Percentiles rank a stretch among this genome's conserved stretches.
phyloP scores from a whole-genome alignment of 2,797 vertebrate genomes.

The Phyllotis vaccarum region DNA sequence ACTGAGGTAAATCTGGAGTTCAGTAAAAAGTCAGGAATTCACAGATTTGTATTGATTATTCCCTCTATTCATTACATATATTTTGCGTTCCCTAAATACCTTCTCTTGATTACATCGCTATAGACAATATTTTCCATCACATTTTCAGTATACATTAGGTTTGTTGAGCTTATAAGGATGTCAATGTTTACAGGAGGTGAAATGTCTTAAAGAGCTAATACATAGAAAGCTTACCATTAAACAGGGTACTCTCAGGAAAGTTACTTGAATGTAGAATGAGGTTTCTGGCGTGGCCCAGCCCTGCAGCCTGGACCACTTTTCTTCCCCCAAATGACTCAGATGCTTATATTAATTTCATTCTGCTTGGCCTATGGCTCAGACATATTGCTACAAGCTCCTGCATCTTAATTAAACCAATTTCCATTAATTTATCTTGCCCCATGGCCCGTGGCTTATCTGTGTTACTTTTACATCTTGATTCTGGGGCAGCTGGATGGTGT shows the following conservation, averaged over 20 bases:
- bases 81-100: not conserved
- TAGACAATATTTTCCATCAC: not conserved
- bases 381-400: too few relatives aligned
- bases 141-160: not conserved
- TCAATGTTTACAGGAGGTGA: not conserved
- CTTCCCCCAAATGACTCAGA: too few relatives aligned
- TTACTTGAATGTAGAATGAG: too few relatives aligned
- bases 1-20: not conserved
- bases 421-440: too few relatives aligned
- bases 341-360: too few relatives aligned
- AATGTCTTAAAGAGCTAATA: not conserved
- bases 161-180: not conserved
- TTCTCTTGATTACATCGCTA: not conserved
- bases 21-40: not conserved
- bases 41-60: not conserved
- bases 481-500: too few relatives aligned
- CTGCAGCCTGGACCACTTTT: too few relatives aligned
- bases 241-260: not conserved
- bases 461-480: too few relatives aligned
- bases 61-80: not conserved
- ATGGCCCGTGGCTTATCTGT: too few relatives aligned
- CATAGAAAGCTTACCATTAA: slow-evolving; percentile 5
- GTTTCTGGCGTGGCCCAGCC: too few relatives aligned
- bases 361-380: too few relatives aligned
- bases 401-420: too few relatives aligned